phyloP scores from a whole-genome alignment of 2,888 invertebrate genomes.

The Tillus elongatus region DNA sequence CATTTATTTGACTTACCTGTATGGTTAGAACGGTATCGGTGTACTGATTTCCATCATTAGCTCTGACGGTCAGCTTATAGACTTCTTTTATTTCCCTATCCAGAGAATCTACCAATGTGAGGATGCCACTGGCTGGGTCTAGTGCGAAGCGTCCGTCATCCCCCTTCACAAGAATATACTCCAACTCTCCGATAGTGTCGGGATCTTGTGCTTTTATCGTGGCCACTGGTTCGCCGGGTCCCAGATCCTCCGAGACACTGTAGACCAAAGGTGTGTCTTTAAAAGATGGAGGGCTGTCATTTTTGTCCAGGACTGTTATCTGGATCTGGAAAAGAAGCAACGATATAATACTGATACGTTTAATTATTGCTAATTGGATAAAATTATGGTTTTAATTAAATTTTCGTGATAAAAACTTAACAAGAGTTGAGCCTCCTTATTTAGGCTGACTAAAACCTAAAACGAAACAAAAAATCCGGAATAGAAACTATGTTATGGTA shows the following conservation, averaged over 20 bases:
- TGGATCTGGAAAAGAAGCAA: constrained; percentile 65
- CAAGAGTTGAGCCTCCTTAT: too few species aligned
- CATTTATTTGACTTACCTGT: constrained; percentile 70
- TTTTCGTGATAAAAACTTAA: too few species aligned
- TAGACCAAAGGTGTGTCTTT: constrained; percentile 63
- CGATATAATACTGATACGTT: too few species aligned
- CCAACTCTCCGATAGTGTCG: constrained; percentile 70
- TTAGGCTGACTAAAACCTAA: too few species aligned
- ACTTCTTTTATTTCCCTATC: constrained; percentile 74
- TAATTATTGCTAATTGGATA: too few species aligned
- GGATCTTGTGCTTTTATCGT: constrained; percentile 74
- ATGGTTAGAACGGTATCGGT: constrained; percentile 70
- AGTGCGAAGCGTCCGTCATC: constrained; percentile 62
- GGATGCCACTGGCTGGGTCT: constrained; percentile 60
- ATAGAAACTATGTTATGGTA: too few species aligned
- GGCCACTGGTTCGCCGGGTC: constrained; percentile 70
- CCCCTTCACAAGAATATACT: constrained; percentile 62
- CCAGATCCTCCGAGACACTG: constrained; percentile 76
- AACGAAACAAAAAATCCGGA: too few species aligned
- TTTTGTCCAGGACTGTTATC: constrained; percentile 79
- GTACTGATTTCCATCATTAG: constrained; percentile 81
- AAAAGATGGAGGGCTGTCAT: constrained; percentile 91
- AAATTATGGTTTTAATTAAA: too few species aligned
- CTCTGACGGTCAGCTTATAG: constrained; percentile 72
- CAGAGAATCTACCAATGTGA: constrained; percentile 67